These are phyloP conservation scores for Cryptomyrus ogoouensis DNA, from an alignment of 2,113 vertebrate species.

Conservation along the genomic window DNA sequence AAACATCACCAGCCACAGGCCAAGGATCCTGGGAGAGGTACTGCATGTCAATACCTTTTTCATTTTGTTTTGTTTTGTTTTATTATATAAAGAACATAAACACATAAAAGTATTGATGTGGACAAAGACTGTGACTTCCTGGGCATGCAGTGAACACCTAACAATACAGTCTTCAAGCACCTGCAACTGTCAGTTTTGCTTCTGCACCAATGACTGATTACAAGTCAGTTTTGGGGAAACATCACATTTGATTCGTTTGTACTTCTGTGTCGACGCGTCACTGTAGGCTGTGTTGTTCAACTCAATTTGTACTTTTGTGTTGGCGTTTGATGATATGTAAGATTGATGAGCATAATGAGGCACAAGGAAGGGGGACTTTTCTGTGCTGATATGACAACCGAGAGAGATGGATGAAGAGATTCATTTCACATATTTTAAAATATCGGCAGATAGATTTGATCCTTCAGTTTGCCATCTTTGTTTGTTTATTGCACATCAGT, in stretches of 20 bases:
- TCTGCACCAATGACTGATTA: background rate
- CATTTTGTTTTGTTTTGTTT: background rate
- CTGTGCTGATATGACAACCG: background rate
- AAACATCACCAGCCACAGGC: background rate
- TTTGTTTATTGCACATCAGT: background rate
- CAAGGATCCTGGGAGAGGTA: background rate
- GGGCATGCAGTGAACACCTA: background rate
- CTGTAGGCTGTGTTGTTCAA: background rate
- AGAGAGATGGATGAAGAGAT: background rate
- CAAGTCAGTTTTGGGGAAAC: background rate
- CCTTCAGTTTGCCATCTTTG: background rate
- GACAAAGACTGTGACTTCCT: background rate
- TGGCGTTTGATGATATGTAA: background rate
- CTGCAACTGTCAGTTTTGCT: background rate
- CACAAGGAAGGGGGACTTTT: background rate
- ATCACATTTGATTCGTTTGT: background rate
- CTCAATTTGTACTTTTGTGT: background rate
- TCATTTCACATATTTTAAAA: background rate
- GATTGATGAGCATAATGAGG: background rate
- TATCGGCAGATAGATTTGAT: background rate
- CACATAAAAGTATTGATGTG: background rate
- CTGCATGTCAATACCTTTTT: background rate
- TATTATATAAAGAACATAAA: background rate
- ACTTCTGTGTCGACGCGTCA: background rate
- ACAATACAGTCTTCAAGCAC: background rate